Conservation (phyloP, 2,797 vertebrate genomes). For the Clarias fuscus region DNA sequence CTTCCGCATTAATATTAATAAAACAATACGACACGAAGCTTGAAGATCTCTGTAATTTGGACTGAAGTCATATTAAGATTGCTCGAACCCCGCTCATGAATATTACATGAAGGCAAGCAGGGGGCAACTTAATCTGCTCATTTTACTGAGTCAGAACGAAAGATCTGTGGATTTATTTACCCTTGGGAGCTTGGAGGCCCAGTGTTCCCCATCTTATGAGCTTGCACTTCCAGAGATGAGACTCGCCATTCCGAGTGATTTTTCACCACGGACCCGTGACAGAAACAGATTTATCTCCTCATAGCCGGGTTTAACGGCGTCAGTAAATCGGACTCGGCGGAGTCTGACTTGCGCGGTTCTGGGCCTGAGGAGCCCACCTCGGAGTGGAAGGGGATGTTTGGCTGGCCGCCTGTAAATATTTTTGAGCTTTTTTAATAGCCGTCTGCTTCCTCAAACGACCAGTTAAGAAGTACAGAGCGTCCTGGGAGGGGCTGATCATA, state of each 20-base stretch:
- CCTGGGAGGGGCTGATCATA: constrained; percentile 32
- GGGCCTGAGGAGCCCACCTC: constrained; percentile 27
- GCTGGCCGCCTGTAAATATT: constrained; percentile 50
- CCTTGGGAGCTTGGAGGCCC: constrained; percentile 15
- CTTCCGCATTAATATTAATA: constrained; percentile 47
- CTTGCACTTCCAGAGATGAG: constrained; percentile 22
- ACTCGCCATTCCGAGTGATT: constrained; percentile 24
- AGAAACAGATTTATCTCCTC: constrained; percentile 51
- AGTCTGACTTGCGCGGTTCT: constrained; percentile 37
- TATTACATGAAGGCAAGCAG: constrained; percentile 55
- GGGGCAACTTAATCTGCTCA: constrained; percentile 32
- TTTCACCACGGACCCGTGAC: constrained; percentile 32
- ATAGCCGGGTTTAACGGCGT: constrained; percentile 52
- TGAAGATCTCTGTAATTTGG: constrained; percentile 49
- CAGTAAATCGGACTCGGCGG: constrained; percentile 48
- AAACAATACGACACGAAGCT: constrained; percentile 40
- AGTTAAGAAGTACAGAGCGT: constrained; percentile 45
- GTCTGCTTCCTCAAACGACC: constrained; percentile 36
- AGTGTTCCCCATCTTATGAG: constrained; percentile 33
- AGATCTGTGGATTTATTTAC: constrained; percentile 44
- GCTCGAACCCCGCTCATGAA: constrained; percentile 51
- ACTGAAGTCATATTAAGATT: constrained; percentile 46
- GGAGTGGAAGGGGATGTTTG: constrained; percentile 45
- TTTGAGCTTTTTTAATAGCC: constrained; percentile 48
- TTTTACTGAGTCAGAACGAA: constrained; percentile 24